These are phyloP conservation scores for Dufourea novaeangliae DNA, from an alignment of 1,140 invertebrate species.

Conservation along the genomic window DNA sequence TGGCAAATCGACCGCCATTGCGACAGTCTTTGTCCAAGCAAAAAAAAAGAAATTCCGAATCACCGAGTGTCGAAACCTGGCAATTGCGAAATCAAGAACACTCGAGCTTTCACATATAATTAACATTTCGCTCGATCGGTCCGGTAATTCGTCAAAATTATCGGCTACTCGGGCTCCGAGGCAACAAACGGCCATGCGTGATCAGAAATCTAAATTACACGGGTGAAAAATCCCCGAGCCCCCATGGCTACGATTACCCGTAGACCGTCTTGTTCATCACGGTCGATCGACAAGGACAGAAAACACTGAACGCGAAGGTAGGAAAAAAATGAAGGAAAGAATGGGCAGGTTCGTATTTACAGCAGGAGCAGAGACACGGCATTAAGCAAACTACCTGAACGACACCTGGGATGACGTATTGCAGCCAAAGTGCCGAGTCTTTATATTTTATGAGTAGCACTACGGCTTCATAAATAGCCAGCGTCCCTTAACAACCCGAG, in stretches of 20 bases:
- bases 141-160: neutral
- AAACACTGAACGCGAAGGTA: too few relatives aligned
- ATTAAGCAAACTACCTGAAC: slow-evolving; percentile 52
- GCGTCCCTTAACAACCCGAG: slow-evolving; percentile 35
- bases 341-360: slow-evolving; percentile 14
- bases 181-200: too few relatives aligned
- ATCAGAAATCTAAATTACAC: slow-evolving; percentile 1
- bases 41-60: too few relatives aligned
- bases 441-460: slow-evolving; percentile 49
- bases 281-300: neutral
- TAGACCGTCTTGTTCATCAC: neutral
- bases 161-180: too few relatives aligned
- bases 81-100: too few relatives aligned
- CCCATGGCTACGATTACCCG: neutral
- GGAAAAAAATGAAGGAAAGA: neutral
- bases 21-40: too few relatives aligned
- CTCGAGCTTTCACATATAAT: neutral
- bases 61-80: too few relatives aligned
- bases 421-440: slow-evolving; percentile 33
- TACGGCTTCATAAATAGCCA: slow-evolving; percentile 42
- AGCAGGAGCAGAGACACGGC: slow-evolving; percentile 4
- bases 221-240: neutral
- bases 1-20: too few relatives aligned
- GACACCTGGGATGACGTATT: slow-evolving; percentile 47
- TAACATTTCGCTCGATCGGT: neutral